A percentile compares a stretch with the other conserved stretches of the same genome.
phyloP scores from a whole-genome alignment of 1,140 invertebrate species.

The Drosophila kanapiae region DNA sequence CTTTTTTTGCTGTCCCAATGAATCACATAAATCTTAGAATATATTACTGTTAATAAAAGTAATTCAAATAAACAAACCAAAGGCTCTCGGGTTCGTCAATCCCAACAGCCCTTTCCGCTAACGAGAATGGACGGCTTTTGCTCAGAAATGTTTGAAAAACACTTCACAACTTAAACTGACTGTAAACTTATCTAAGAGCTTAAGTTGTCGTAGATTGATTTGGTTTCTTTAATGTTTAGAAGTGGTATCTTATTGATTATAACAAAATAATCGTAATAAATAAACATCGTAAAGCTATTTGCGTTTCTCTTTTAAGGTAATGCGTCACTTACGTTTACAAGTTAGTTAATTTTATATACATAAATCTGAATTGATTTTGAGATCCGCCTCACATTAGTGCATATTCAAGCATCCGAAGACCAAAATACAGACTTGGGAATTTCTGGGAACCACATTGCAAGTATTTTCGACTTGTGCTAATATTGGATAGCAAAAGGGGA shows the following conservation, averaged over 20 bases:
- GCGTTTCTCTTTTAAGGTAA: background rate
- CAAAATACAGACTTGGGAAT: too few relatives aligned
- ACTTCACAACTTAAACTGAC: background rate
- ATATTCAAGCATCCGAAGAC: too few relatives aligned
- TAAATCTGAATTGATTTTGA: too few relatives aligned
- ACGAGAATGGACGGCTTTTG: too few relatives aligned
- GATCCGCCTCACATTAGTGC: too few relatives aligned
- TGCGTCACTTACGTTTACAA: too few relatives aligned
- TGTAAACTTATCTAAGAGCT: background rate
- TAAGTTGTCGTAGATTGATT: background rate
- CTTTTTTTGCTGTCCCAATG: slow-evolving; percentile 11
- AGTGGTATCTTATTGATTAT: background rate
- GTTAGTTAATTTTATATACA: too few relatives aligned
- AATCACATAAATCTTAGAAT: slow-evolving; percentile 5
- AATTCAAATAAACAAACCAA: slow-evolving; percentile 8
- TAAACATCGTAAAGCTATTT: background rate
- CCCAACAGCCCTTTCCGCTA: too few relatives aligned
- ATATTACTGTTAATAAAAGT: slow-evolving; percentile 30
- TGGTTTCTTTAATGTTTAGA: background rate
- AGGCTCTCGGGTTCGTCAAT: background rate
- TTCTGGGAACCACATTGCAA: too few relatives aligned
- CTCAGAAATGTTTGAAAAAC: slow-evolving; percentile 1
- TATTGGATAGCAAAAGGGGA: too few relatives aligned
- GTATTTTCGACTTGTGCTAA: too few relatives aligned
- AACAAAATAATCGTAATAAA: background rate